phyloP scores from a whole-genome alignment of 2,113 vertebrate species.

The Ceuthmochares aereus region DNA sequence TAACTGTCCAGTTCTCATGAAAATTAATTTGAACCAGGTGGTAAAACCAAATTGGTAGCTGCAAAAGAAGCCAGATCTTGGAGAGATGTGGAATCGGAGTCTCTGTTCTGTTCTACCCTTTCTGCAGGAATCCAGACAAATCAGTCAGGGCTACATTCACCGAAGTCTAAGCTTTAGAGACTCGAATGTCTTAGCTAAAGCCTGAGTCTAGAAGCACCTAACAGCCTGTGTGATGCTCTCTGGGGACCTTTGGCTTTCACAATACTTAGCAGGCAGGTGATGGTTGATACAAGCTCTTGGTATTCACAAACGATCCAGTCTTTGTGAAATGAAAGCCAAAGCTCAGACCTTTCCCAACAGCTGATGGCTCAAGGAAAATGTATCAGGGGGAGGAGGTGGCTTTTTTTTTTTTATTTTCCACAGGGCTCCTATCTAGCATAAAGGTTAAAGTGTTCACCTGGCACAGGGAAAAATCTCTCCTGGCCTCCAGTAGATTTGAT shows the following conservation, averaged over 20 bases:
- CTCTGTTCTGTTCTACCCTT: not conserved
- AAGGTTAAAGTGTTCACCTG: not conserved
- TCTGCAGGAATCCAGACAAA: not conserved
- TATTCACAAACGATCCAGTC: not conserved
- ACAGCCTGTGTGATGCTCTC: not conserved
- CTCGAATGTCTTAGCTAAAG: not conserved
- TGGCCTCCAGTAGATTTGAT: not conserved
- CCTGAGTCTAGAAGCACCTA: not conserved
- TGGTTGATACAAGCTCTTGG: not conserved
- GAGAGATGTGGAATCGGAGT: not conserved
- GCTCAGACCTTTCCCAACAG: not conserved
- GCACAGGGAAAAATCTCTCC: not conserved
- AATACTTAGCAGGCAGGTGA: not conserved
- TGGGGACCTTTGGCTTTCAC: not conserved
- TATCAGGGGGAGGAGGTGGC: not conserved
- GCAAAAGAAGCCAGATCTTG: not conserved
- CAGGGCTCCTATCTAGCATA: not conserved
- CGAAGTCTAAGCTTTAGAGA: not conserved
- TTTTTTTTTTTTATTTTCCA: not conserved
- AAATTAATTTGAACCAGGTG: not conserved
- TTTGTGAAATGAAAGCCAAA: not conserved
- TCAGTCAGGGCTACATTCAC: not conserved
- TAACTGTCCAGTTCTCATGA: not conserved
- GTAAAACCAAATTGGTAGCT: not conserved
- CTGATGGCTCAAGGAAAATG: not conserved